These are phyloP conservation scores for Acleris laterana DNA, from an alignment of 2,888 invertebrate genomes.

Conservation along the genomic window DNA sequence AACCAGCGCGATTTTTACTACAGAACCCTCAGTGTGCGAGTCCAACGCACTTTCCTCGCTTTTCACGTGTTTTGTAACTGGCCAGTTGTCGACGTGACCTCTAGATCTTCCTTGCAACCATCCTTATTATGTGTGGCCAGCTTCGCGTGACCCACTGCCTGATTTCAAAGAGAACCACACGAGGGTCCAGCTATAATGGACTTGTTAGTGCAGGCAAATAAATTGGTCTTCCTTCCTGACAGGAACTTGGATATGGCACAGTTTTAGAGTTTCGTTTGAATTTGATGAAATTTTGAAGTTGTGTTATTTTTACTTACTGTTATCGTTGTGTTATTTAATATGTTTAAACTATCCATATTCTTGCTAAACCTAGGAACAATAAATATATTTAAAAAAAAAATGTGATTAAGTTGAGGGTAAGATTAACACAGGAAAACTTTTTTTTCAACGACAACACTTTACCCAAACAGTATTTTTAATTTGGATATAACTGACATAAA, in stretches of 20 bases:
- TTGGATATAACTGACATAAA: too few species aligned
- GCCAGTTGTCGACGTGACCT: conserved; percentile 22
- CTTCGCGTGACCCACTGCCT: neutral
- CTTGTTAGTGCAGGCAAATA: conserved; percentile 34
- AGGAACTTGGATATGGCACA: conserved; percentile 33
- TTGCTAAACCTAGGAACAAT: too few species aligned
- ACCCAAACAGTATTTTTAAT: too few species aligned
- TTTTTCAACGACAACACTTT: too few species aligned
- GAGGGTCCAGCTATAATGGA: conserved; percentile 6
- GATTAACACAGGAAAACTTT: too few species aligned
- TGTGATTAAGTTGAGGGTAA: too few species aligned
- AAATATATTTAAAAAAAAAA: too few species aligned
- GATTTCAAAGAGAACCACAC: too few species aligned
- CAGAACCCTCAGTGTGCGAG: too few species aligned
- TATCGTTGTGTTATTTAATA: too few species aligned
- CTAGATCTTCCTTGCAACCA: conserved; percentile 35
- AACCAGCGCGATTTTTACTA: too few species aligned
- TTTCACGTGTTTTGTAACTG: conserved; percentile 26
- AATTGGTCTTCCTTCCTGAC: conserved; percentile 38
- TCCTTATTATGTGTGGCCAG: conserved; percentile 37
- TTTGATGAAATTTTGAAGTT: neutral
- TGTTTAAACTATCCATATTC: too few species aligned
- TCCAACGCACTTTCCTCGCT: neutral
- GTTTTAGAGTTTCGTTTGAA: conserved; percentile 21
- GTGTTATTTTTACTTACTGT: neutral